phyloP scores from a whole-genome alignment of 2,888 invertebrate genomes.

The Oconnorella tubifera region DNA sequence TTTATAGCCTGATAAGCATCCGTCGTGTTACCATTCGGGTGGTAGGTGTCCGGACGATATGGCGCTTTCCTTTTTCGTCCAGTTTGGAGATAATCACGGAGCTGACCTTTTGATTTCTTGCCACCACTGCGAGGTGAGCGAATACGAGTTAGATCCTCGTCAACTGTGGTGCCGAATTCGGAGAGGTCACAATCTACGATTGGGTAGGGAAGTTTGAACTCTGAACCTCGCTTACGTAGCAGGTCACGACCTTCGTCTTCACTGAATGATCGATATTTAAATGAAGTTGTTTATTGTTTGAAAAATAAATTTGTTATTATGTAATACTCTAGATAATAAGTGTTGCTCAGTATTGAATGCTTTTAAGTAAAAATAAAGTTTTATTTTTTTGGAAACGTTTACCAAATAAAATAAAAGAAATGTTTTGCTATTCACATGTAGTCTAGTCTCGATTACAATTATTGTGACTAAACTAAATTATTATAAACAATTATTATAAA shows the following conservation, averaged over 20 bases:
- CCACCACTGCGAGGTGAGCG: slow-evolving; percentile 64
- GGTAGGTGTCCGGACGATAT: slow-evolving; percentile 39
- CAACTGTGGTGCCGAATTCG: slow-evolving; percentile 48
- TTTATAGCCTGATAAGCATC: background rate
- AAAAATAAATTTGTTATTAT: background rate
- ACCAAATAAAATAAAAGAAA: too few species aligned
- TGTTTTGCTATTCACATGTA: too few species aligned
- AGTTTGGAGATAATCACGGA: slow-evolving; percentile 86
- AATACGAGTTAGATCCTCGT: slow-evolving; percentile 33
- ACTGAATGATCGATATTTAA: too few species aligned
- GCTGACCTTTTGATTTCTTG: slow-evolving; percentile 88
- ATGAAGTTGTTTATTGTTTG: too few species aligned
- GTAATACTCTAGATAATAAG: too few species aligned
- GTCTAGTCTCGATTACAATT: too few species aligned
- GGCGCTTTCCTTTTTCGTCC: slow-evolving; percentile 63
- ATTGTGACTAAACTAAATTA: too few species aligned
- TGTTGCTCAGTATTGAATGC: background rate
- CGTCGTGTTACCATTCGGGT: slow-evolving; percentile 39
- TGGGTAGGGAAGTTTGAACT: slow-evolving; percentile 97
- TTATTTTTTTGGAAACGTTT: slow-evolving; percentile 1
- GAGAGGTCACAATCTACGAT: slow-evolving; percentile 59
- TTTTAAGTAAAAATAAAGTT: background rate
- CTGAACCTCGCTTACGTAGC: slow-evolving; percentile 95
- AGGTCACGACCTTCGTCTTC: slow-evolving; percentile 98
- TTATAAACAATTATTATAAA: too few species aligned